phyloP scores from a whole-genome alignment of 2,113 vertebrate species.

The Carassius auratus region DNA sequence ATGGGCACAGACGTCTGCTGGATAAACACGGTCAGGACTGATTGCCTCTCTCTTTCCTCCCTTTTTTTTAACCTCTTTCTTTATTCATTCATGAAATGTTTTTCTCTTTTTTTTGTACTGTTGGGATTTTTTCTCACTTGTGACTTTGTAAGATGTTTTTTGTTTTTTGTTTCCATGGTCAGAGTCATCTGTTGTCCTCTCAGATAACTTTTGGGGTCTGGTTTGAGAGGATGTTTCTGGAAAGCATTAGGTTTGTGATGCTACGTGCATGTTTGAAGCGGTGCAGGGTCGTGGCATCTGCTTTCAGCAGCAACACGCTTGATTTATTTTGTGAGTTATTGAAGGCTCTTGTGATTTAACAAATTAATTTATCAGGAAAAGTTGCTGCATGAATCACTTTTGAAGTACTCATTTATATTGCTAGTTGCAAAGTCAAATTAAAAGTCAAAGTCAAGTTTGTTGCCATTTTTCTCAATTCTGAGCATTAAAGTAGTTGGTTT shows the following conservation, averaged over 20 bases:
- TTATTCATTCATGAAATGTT: neutral
- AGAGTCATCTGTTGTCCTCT: conserved; percentile 51
- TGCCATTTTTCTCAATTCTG: neutral
- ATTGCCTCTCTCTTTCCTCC: conserved; percentile 29
- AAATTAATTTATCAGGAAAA: neutral
- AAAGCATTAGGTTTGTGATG: conserved; percentile 25
- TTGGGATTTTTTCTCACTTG: neutral
- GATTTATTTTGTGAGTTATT: conserved; percentile 5
- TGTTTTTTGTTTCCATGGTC: conserved; percentile 46
- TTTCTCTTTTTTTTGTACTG: neutral
- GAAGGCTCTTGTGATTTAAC: neutral
- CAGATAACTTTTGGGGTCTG: conserved; percentile 12
- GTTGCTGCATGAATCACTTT: neutral
- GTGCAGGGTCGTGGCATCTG: neutral
- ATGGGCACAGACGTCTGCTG: conserved; percentile 45
- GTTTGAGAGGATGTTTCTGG: conserved; percentile 46
- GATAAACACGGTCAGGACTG: conserved; percentile 48
- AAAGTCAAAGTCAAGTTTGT: conserved; percentile 3
- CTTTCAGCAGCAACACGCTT: neutral
- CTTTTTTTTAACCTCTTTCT: conserved; percentile 6
- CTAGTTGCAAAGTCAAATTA: neutral
- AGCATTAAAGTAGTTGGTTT: neutral
- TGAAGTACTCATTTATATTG: neutral
- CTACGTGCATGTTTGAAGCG: conserved; percentile 3
- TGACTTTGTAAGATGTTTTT: neutral